phyloP scores from a whole-genome alignment of 2,888 invertebrate species.

The Kryphioiulus occultus region DNA sequence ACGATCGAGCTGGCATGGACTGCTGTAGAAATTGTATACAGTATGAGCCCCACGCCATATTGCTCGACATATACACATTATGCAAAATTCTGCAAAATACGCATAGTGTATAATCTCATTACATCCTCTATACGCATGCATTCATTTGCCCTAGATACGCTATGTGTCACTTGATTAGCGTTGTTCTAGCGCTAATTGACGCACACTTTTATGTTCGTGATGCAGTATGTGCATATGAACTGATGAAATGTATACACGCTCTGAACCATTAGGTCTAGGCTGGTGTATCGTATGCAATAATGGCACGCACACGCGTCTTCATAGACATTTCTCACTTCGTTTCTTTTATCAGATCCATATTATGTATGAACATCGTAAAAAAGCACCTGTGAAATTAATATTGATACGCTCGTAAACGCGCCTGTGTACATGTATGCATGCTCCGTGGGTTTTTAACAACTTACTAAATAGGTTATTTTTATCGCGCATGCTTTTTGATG shows the following conservation, averaged over 20 bases:
- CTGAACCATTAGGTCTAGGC: not conserved
- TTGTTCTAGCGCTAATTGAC: not conserved
- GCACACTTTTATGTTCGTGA: not conserved
- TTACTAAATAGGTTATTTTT: slow-evolving; percentile 33
- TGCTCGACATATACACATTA: no score
- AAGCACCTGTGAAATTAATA: slow-evolving; percentile 39
- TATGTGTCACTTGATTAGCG: slow-evolving; percentile 15
- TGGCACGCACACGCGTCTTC: not conserved
- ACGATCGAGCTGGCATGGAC: no score
- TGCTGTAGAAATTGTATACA: no score
- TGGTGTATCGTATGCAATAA: not conserved
- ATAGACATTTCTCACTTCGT: not conserved
- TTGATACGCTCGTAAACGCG: slow-evolving; percentile 27
- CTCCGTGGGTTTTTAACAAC: slow-evolving; percentile 17
- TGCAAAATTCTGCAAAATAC: no score
- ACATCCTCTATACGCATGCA: not conserved
- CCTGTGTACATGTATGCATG: not conserved
- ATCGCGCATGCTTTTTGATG: slow-evolving; percentile 15
- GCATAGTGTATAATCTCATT: not conserved
- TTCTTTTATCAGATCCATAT: slow-evolving; percentile 36
- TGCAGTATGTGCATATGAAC: not conserved
- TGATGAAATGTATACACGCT: no score
- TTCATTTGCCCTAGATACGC: not conserved
- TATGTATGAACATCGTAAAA: not conserved
- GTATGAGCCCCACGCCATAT: no score